Evolutionary conservation across 2,888 invertebrate species (phyloP).

Genomic region (Germaria angustata): DNA sequence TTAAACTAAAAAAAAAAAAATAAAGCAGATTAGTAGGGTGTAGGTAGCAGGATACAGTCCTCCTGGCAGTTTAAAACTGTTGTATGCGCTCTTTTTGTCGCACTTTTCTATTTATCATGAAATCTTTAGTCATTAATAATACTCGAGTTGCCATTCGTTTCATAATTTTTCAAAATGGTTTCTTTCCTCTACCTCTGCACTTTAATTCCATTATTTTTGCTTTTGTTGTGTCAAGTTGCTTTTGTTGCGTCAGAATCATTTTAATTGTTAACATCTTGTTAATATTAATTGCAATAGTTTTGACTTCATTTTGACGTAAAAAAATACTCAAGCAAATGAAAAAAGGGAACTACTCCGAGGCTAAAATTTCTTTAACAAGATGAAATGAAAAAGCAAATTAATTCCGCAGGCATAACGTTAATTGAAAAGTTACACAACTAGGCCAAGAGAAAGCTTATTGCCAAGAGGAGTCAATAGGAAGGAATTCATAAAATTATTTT

Average conservation of each 20-base stretch:
- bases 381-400: background rate
- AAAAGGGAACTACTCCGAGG: background rate
- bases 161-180: background rate
- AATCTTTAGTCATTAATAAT: constrained; percentile 16
- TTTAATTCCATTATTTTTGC: background rate
- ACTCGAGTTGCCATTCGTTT: background rate
- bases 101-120: constrained; percentile 29
- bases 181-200: background rate
- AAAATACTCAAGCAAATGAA: constrained; percentile 8
- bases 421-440: constrained; percentile 1
- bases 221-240: constrained; percentile 9
- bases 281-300: constrained; percentile 53
- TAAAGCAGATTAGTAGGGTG: background rate
- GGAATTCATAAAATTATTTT: background rate
- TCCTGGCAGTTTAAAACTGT: background rate
- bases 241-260: constrained; percentile 25
- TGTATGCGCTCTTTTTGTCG: background rate
- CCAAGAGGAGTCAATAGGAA: background rate
- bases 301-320: constrained; percentile 15
- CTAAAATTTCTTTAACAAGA: background rate
- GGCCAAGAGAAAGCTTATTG: background rate
- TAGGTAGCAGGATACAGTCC: background rate
- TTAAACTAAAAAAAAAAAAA: background rate
- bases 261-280: constrained; percentile 31
- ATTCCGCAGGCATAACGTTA: background rate